phyloP scores from a whole-genome alignment of 2,113 vertebrate species.

The Oceanites oceanicus region DNA sequence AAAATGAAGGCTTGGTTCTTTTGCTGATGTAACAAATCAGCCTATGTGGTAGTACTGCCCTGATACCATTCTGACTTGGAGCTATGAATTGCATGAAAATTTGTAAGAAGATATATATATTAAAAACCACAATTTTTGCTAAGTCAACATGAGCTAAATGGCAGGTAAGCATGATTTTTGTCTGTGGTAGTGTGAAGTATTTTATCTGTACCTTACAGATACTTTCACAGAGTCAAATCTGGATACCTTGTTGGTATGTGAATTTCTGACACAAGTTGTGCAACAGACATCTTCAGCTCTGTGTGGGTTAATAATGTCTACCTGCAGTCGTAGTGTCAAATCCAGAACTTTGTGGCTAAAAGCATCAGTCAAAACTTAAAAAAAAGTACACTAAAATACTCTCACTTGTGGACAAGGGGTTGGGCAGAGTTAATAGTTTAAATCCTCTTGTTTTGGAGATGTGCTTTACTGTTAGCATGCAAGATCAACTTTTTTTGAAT shows the following conservation, averaged over 20 bases:
- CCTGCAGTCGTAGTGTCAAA: background rate
- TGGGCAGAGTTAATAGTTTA: background rate
- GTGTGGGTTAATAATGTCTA: accelerated
- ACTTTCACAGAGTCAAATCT: background rate
- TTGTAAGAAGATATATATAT: background rate
- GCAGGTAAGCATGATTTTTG: background rate
- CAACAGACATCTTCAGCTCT: background rate
- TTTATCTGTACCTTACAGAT: background rate
- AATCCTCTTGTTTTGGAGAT: background rate
- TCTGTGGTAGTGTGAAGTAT: accelerated
- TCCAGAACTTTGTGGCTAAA: background rate
- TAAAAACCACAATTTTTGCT: background rate
- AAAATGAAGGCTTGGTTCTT: background rate
- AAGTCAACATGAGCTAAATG: background rate
- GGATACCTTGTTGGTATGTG: background rate
- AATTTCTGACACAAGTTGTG: background rate
- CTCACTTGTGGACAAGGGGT: background rate
- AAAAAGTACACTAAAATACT: background rate
- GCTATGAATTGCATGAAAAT: background rate
- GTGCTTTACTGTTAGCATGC: background rate
- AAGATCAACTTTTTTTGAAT: background rate
- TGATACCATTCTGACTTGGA: background rate
- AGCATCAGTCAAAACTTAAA: background rate
- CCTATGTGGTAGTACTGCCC: background rate
- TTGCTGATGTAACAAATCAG: background rate